These are phyloP conservation scores for Hylaeus anthracinus DNA, from an alignment of 1,140 invertebrate species.

Conservation along the genomic window DNA sequence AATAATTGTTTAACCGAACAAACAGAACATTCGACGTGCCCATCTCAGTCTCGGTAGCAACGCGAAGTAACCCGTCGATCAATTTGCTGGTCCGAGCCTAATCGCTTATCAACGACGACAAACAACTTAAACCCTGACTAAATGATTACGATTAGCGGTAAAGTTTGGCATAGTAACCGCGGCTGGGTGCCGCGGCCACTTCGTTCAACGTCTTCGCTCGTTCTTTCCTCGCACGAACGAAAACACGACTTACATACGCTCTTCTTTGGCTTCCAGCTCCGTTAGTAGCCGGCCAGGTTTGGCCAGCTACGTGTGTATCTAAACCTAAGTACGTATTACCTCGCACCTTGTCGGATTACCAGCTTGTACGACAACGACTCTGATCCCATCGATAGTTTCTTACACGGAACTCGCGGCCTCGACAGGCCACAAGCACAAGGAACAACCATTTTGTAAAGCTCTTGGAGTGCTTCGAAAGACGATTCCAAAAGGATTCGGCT, in stretches of 20 bases:
- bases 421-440: conserved; percentile 34
- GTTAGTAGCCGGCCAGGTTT: background rate
- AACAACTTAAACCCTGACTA: conserved; percentile 64
- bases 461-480: background rate
- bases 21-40: no score
- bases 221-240: conserved; percentile 4
- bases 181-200: background rate
- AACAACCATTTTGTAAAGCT: conserved; percentile 58
- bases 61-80: conserved; percentile 26
- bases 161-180: conserved; percentile 64
- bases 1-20: no score
- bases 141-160: conserved; percentile 63
- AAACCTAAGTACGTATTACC: conserved; percentile 50
- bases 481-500: background rate
- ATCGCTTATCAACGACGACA: conserved; percentile 58
- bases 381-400: conserved; percentile 59
- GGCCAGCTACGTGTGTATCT: conserved; percentile 12
- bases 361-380: conserved; percentile 48
- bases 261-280: conserved; percentile 61
- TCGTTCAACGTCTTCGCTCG: background rate
- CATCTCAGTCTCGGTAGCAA: background rate
- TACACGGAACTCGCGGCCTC: conserved; percentile 26
- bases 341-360: conserved; percentile 36
- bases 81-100: conserved; percentile 38
- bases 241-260: conserved; percentile 26